Percentiles rank a stretch among this genome's conserved stretches.
phyloP scores from a whole-genome alignment of 64 coral and sea anemone species.

The Montipora sp. region DNA sequence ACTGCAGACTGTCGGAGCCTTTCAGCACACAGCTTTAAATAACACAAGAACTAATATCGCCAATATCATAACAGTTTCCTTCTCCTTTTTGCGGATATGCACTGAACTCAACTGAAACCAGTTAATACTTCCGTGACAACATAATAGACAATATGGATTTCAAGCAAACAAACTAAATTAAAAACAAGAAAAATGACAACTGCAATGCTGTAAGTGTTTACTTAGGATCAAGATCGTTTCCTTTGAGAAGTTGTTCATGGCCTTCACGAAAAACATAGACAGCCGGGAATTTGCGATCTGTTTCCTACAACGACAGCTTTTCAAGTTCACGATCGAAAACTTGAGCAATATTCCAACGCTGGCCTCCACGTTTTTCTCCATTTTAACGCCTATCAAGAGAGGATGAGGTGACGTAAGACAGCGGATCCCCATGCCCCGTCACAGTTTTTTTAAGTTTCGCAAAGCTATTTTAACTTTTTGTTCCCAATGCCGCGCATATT shows the following conservation, averaged over 20 bases:
- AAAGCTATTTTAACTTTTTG: too few relatives aligned
- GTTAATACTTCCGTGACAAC: constrained; percentile 3
- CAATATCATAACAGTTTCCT: neutral
- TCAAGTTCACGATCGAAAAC: too few relatives aligned
- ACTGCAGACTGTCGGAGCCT: neutral
- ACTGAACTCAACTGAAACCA: neutral
- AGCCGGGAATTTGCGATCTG: neutral
- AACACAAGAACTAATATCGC: neutral
- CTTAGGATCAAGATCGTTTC: neutral
- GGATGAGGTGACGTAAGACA: too few relatives aligned
- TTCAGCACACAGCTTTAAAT: neutral
- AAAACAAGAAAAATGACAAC: constrained; percentile 7
- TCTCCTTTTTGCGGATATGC: neutral
- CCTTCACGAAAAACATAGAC: neutral
- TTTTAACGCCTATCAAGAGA: too few relatives aligned
- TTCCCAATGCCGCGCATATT: too few relatives aligned
- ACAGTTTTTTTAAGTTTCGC: too few relatives aligned
- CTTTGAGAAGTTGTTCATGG: neutral
- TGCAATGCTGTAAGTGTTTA: neutral
- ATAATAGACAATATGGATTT: neutral
- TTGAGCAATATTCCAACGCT: too few relatives aligned
- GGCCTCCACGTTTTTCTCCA: too few relatives aligned
- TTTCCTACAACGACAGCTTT: too few relatives aligned
- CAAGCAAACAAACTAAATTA: constrained; percentile 41
- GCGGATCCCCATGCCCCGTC: too few relatives aligned